Evolutionary conservation across 2,113 vertebrate species (phyloP).

Genomic region (Lasiurus borealis): DNA sequence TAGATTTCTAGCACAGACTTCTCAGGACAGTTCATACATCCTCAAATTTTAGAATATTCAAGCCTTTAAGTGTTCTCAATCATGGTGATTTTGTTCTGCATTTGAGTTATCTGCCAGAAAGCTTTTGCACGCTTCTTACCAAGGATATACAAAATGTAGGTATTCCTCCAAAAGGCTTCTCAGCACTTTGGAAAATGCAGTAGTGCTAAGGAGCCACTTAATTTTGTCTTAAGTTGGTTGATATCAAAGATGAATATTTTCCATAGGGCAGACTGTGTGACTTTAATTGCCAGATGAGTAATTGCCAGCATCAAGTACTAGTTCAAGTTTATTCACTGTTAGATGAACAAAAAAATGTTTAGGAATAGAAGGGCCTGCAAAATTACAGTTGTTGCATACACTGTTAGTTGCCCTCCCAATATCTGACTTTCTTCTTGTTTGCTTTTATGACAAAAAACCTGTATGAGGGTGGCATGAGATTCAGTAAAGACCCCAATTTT

Average conservation of each 20-base stretch:
- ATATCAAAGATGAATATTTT: constrained; percentile 92
- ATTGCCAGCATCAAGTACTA: constrained; percentile 90
- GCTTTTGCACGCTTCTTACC: constrained; percentile 89
- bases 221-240: constrained; percentile 91
- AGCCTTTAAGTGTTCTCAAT: constrained; percentile 91
- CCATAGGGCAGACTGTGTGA: constrained; percentile 91
- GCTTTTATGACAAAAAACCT: not conserved
- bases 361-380: constrained; percentile 92
- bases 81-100: constrained; percentile 89
- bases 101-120: constrained; percentile 88
- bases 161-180: constrained; percentile 92
- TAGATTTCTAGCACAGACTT: constrained; percentile 90
- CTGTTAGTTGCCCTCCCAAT: constrained; percentile 86
- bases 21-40: constrained; percentile 91
- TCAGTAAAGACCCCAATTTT: not conserved
- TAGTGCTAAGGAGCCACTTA: constrained; percentile 89
- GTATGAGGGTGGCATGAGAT: not conserved
- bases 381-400: constrained; percentile 46
- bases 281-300: constrained; percentile 91
- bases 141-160: constrained; percentile 89
- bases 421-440: not conserved
- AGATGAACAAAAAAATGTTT: constrained; percentile 91
- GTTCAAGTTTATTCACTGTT: constrained; percentile 91
- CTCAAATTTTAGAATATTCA: constrained; percentile 90
- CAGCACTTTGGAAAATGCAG: constrained; percentile 89